Conservation (phyloP, 2,113 vertebrate genomes). For the Thunnus maccoyii region DNA sequence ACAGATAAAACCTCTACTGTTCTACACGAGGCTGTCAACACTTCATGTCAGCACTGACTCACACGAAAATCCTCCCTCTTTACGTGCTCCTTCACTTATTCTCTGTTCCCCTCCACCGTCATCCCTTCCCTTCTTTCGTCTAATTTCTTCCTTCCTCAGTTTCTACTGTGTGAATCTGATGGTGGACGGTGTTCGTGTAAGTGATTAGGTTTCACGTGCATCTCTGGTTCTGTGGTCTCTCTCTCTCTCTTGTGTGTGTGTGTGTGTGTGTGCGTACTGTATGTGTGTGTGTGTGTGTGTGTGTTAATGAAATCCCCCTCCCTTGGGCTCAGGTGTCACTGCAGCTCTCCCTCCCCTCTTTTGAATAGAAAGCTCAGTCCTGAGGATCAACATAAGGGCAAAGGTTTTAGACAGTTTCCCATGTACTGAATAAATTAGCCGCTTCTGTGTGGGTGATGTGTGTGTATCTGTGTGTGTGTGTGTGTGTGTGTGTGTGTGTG, state of each 20-base stretch:
- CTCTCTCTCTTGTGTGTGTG: slow-evolving; percentile 1
- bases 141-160: not conserved
- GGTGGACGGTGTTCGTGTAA: not conserved
- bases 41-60: slow-evolving; percentile 48
- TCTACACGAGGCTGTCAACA: slow-evolving; percentile 50
- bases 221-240: slow-evolving; percentile 24
- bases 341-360: slow-evolving; percentile 28
- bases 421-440: slow-evolving; percentile 58
- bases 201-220: slow-evolving; percentile 47
- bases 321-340: slow-evolving; percentile 60
- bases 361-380: slow-evolving; percentile 37
- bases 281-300: not conserved
- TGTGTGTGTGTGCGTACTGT: slow-evolving; percentile 3
- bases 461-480: not conserved
- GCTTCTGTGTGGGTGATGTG: slow-evolving; percentile 15
- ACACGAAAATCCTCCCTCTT: slow-evolving; percentile 15
- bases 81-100: not conserved
- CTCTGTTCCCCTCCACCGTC: not conserved
- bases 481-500: no score
- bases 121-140: not conserved
- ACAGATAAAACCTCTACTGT: slow-evolving; percentile 70
- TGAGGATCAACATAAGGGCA: slow-evolving; percentile 42
- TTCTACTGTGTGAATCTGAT: slow-evolving; percentile 16
- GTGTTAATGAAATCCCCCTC: slow-evolving; percentile 37
- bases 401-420: slow-evolving; percentile 44